Conservation (phyloP, 2,888 invertebrate genomes). For the Campaea margaritaria region DNA sequence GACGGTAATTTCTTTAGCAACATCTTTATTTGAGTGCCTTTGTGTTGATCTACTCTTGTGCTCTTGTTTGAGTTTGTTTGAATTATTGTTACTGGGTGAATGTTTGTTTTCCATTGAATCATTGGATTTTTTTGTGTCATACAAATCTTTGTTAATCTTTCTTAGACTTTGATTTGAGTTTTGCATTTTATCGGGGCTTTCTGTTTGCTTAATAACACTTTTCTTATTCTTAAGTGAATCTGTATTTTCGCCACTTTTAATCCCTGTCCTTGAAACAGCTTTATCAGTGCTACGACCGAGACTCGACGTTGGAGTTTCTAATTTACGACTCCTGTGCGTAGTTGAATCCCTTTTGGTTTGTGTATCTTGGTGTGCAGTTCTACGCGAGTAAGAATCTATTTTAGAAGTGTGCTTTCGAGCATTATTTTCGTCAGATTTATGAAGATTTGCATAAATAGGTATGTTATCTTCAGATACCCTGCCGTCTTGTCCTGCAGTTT, state of each 20-base stretch:
- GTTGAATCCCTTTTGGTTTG: conserved; percentile 32
- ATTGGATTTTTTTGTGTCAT: conserved; percentile 30
- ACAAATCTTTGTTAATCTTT: conserved; percentile 28
- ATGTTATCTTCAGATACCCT: conserved; percentile 45
- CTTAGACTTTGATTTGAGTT: conserved; percentile 10
- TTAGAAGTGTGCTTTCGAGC: conserved; percentile 37
- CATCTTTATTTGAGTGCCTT: conserved; percentile 37
- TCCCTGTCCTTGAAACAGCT: conserved; percentile 34
- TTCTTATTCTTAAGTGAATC: conserved; percentile 22
- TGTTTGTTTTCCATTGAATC: conserved; percentile 25
- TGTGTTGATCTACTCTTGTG: conserved; percentile 46
- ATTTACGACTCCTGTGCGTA: conserved; percentile 32
- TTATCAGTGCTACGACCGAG: conserved; percentile 33
- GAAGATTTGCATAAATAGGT: conserved; percentile 58
- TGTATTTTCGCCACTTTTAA: conserved; percentile 17
- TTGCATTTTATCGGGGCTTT: conserved; percentile 20
- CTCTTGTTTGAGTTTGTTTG: conserved; percentile 38
- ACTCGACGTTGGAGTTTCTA: conserved; percentile 34
- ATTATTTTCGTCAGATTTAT: conserved; percentile 37
- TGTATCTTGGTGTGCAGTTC: conserved; percentile 34
- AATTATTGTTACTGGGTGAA: conserved; percentile 25
- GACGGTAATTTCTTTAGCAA: conserved; percentile 28
- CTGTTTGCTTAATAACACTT: conserved; percentile 7
- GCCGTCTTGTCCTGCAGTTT: conserved; percentile 25
- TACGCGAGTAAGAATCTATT: conserved; percentile 41